phyloP scores from a whole-genome alignment of 1,140 invertebrate species.

The Drosophila carrolli region DNA sequence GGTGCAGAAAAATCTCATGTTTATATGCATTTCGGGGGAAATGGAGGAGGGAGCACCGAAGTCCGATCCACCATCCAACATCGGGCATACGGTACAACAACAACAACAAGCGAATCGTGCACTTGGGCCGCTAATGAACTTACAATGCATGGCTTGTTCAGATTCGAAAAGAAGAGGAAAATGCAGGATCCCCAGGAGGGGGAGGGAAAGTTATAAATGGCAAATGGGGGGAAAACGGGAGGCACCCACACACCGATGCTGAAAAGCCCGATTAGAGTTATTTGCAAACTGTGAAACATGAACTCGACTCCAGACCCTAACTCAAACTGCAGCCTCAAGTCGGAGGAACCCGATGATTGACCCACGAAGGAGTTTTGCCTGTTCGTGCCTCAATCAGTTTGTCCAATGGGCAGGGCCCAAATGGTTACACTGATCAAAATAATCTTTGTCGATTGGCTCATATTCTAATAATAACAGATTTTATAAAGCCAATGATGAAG shows the following conservation, averaged over 20 bases:
- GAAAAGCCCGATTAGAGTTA: constrained; percentile 44
- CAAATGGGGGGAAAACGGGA: not conserved
- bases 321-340: constrained; percentile 16
- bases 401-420: constrained; percentile 50
- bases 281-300: constrained; percentile 66
- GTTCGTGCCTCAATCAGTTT: constrained; percentile 73
- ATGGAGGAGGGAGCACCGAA: constrained; percentile 13
- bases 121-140: constrained; percentile 78
- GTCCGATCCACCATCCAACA: constrained; percentile 18
- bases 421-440: constrained; percentile 9
- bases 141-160: constrained; percentile 73
- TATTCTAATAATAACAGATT: no score
- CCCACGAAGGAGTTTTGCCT: constrained; percentile 47
- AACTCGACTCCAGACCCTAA: constrained; percentile 38
- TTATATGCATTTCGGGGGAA: constrained; percentile 73
- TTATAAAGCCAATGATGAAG: no score
- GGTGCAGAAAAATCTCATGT: constrained; percentile 74
- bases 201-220: not conserved
- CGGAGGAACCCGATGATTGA: constrained; percentile 57
- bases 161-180: constrained; percentile 37
- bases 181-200: constrained; percentile 26
- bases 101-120: constrained; percentile 67
- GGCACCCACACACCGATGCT: constrained; percentile 37
- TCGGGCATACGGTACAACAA: constrained; percentile 13
- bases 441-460: no score